phyloP scores from a whole-genome alignment of 1,140 invertebrate species.

The Drosophila grimshawi region DNA sequence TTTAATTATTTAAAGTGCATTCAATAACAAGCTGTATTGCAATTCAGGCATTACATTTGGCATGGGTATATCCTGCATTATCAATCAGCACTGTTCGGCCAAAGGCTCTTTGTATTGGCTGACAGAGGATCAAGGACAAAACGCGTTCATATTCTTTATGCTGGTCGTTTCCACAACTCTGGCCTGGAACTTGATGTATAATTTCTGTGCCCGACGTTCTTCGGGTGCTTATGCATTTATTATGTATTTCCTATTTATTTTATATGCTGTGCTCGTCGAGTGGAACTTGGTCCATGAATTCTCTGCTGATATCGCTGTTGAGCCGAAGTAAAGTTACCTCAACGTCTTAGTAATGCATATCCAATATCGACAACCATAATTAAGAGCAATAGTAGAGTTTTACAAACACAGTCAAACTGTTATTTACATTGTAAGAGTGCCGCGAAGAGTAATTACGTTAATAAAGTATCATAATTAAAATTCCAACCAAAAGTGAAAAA shows the following conservation, averaged over 20 bases:
- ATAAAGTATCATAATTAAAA: conserved; percentile 73
- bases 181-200: conserved; percentile 35
- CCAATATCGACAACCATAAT: no score
- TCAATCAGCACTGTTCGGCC: conserved; percentile 32
- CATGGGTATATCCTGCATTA: conserved; percentile 43
- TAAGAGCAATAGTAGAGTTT: no score
- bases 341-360: no score
- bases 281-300: conserved; percentile 10
- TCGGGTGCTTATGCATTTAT: conserved; percentile 36
- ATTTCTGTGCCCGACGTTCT: conserved; percentile 52
- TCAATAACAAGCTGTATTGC: neutral
- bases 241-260: conserved; percentile 36
- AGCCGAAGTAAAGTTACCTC: neutral
- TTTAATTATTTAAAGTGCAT: neutral
- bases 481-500: conserved; percentile 34
- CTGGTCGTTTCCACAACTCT: conserved; percentile 31
- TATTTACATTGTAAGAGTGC: neutral
- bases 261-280: conserved; percentile 34
- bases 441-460: conserved; percentile 58
- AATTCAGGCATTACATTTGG: conserved; percentile 38
- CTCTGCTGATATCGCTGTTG: neutral
- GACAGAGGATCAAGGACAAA: conserved; percentile 43
- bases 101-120: conserved; percentile 27
- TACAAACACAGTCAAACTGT: no score
- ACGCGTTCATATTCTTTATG: conserved; percentile 43